These are phyloP conservation scores for Syritta pipiens DNA, from an alignment of 2,888 invertebrate genomes.

Conservation along the genomic window DNA sequence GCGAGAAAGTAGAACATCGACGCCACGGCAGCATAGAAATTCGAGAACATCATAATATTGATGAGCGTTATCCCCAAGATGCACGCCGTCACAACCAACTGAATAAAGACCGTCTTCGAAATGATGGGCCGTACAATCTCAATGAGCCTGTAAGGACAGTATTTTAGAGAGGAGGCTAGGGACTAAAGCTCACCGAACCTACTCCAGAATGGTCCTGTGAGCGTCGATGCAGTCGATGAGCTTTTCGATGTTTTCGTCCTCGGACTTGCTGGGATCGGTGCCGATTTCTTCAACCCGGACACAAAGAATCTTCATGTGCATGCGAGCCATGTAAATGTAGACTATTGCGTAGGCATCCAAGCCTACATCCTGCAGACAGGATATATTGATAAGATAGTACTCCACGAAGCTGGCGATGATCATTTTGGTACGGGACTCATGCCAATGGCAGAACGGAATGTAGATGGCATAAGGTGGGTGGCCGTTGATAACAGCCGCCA, in stretches of 20 bases:
- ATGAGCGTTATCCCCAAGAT: slow-evolving; percentile 70
- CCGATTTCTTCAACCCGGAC: slow-evolving; percentile 45
- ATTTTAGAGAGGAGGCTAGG: neutral
- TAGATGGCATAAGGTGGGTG: slow-evolving; percentile 48
- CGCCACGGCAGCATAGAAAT: slow-evolving; percentile 61
- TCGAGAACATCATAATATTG: slow-evolving; percentile 71
- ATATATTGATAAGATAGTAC: slow-evolving; percentile 24
- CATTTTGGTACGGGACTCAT: slow-evolving; percentile 31
- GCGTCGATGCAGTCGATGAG: slow-evolving; percentile 39
- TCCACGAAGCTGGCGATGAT: slow-evolving; percentile 37
- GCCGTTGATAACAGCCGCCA: slow-evolving; percentile 19
- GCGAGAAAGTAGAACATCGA: slow-evolving; percentile 67
- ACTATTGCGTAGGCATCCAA: slow-evolving; percentile 29
- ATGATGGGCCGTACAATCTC: slow-evolving; percentile 65
- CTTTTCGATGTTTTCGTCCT: slow-evolving; percentile 15
- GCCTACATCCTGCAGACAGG: slow-evolving; percentile 31
- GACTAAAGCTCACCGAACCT: neutral
- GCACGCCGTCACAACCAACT: slow-evolving; percentile 69
- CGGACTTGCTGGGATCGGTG: slow-evolving; percentile 12
- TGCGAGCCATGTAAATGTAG: slow-evolving; percentile 44
- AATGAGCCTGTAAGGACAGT: slow-evolving; percentile 35
- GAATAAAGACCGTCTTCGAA: slow-evolving; percentile 71
- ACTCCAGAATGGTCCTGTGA: slow-evolving; percentile 36
- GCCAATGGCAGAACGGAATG: slow-evolving; percentile 45
- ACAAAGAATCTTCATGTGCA: slow-evolving; percentile 47